phyloP scores from a whole-genome alignment of 2,888 invertebrate species.

The Aricia artaxerxes region DNA sequence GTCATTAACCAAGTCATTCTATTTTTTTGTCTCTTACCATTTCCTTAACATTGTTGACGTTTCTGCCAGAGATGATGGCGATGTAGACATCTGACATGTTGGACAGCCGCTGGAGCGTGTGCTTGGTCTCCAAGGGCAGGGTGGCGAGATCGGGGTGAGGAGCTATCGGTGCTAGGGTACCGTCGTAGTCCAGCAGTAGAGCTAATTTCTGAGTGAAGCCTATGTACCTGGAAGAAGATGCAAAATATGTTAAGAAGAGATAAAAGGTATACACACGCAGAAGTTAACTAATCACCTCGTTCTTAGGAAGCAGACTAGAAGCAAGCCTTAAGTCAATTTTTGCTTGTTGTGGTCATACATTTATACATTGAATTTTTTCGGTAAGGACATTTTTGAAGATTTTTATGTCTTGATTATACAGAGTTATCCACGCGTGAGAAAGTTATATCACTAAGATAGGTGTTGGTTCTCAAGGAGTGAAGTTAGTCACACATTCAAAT shows the following conservation, averaged over 20 bases:
- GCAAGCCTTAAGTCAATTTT: no score
- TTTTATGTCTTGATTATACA: no score
- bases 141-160: conserved; percentile 95
- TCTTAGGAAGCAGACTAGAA: no score
- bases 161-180: conserved; percentile 92
- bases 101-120: conserved; percentile 89
- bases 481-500: not conserved
- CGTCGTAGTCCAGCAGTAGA: conserved; percentile 91
- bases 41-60: conserved; percentile 92
- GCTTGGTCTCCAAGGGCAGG: conserved; percentile 90
- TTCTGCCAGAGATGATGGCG: conserved; percentile 91
- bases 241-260: not conserved
- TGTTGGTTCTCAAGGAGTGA: not conserved
- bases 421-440: no score
- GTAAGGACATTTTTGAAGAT: no score
- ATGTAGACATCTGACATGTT: conserved; percentile 93
- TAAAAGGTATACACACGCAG: not conserved
- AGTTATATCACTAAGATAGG: no score
- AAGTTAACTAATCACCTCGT: no score
- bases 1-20: not conserved
- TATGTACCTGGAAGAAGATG: conserved; percentile 83
- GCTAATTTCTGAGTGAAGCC: conserved; percentile 93
- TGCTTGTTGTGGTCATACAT: no score
- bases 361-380: no score
- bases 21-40: conserved; percentile 81